Evolutionary conservation across 2,888 invertebrate genomes (phyloP), one percentile per base, ranked within the genome.

Genomic region (Tipula unca): DNA sequence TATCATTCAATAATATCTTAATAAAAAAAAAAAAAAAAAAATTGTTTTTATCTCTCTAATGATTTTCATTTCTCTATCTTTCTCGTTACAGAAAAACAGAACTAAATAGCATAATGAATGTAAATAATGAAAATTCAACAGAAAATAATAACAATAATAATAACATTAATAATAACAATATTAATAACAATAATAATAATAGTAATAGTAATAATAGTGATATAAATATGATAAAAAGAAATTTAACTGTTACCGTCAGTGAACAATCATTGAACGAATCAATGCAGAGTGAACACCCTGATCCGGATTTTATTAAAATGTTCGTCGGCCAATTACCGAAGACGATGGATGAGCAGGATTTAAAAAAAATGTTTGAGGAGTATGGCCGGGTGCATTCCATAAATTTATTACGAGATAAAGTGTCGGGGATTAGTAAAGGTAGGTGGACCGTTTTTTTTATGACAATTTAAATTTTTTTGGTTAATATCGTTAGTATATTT

Each of bases 221-320:
- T 69, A 69, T 69, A 69, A 69, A 69, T 69, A 69, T 69, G 69
- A 69, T 69, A 69, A 69, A 69, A 25, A 69, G 69, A 69, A 69
- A 69, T 69, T 69, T 69, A 69, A 69, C 69, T 25, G 25, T 25
- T 69, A 69, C 25, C 25, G 69, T 69, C n/a, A n/a, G n/a, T 1
- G 69, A 69, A 25, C 25, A 20, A 3, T 25, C 69, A 14, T 10
- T 69, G 69, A 69, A 69, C 3, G 69, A 25, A 25, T 69, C 69
- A 25, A 25, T 69, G 69, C 69, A 69, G 13, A 69, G 83, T 83
- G 96, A 96, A 89, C 95, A 97, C 92, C 99, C 99, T 14, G 99
- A 99, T 92, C 95, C 97, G 35, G 99, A 99, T 92, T 97, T 97
- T 90, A 99, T 99, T 90, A 99, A 94, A 93, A 99, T 99, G 99